These are phyloP conservation scores for Brachionus koreanus DNA, from an alignment of 1,140 invertebrate species.

Conservation along the genomic window DNA sequence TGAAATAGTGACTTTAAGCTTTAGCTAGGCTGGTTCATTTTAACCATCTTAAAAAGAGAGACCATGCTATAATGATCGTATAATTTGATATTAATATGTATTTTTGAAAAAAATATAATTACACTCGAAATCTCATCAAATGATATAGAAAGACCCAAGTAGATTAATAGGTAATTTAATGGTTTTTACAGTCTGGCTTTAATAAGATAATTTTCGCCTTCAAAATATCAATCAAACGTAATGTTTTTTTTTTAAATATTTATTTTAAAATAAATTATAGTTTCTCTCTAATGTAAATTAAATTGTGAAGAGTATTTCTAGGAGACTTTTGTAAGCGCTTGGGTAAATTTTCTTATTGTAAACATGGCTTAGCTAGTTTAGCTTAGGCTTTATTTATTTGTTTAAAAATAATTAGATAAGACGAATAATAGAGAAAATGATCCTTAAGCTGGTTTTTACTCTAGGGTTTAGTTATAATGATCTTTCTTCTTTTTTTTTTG, in stretches of 20 bases:
- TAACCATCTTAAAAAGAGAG: not conserved
- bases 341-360: not conserved
- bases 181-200: not conserved
- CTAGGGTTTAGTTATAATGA: not conserved
- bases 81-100: not conserved
- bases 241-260: not conserved
- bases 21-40: not conserved
- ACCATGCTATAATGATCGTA: not conserved
- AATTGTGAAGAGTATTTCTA: not conserved
- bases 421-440: not conserved
- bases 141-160: not conserved
- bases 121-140: not conserved
- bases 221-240: not conserved
- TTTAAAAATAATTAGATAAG: not conserved
- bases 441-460: not conserved
- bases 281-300: not conserved
- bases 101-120: not conserved
- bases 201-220: not conserved
- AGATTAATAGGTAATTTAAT: not conserved
- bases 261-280: not conserved
- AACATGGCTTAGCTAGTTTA: not conserved
- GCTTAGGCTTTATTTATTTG: not conserved
- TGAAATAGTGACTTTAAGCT: not conserved
- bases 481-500: not conserved
- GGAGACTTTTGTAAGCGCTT: not conserved